Evolutionary conservation across 2,797 vertebrate genomes (phyloP), one percentile per base, ranked within the genome.

Genomic region (Darevskia mixta): DNA sequence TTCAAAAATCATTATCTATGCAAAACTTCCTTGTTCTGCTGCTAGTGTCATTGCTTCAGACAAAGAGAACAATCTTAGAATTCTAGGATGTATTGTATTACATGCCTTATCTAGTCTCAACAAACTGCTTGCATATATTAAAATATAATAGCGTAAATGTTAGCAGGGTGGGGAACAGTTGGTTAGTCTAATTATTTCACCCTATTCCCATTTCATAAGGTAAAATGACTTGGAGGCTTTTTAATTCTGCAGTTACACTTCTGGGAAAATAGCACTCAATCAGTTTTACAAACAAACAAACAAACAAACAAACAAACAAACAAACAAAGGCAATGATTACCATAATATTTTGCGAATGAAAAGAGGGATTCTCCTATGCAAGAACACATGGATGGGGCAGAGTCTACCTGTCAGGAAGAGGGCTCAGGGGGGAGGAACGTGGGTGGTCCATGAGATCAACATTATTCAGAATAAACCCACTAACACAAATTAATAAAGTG

Each of bases 1-100:
- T 87, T 90, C 27, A 76, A 86, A 86, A 85, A 85, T 77, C 27
- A 85, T 90, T 87, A 87, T 76, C 77, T 84, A 81, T 85, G 82
- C 67, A 84, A 82, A 67, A 87, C 66, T 87, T 76, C 43, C 49
- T 90, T 83, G 81, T 79, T 90, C 82, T 55, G 86, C 73, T 45
- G 17, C 84, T 78, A 45, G 49, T 81, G 41, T 80, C 86, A 85
- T 87, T 81, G 78, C 58, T 71, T 85, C 72, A 87, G 77, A 77
- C 58, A 84, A 87, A 80, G 58, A 90, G 76, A 86, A 85, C 61
- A 85, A 82, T 66, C 29, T 87, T 85, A 81, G 35, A 85, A 85
- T 81, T 87, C 58, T 73, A 81, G 83, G 43, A 85, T 35, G 29
- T 58, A 85, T 45, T 71, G 80, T 83, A 75, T 85, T 85, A 79